phyloP scores from a whole-genome alignment of 2,797 vertebrate genomes.

The Smutsia temminckii region DNA sequence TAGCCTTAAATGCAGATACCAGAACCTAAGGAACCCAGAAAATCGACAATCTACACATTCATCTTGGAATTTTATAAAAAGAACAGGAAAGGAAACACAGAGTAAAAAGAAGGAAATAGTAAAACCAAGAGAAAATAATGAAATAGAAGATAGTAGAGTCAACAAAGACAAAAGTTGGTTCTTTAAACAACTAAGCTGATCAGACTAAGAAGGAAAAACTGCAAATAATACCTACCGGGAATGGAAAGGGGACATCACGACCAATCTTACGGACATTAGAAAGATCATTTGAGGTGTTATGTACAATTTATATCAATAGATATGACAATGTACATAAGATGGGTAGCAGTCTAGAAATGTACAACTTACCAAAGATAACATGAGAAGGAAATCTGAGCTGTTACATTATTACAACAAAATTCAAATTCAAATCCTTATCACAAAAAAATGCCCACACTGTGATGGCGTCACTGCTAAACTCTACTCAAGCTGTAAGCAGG shows the following conservation, averaged over 20 bases:
- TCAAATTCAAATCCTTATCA: background rate
- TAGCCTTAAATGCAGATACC: rapidly evolving
- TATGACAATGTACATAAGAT: background rate
- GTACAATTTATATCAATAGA: rapidly evolving
- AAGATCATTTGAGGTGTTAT: rapidly evolving
- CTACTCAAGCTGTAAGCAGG: background rate
- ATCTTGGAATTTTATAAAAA: background rate
- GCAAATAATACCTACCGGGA: rapidly evolving
- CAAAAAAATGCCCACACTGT: background rate
- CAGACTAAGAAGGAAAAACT: rapidly evolving
- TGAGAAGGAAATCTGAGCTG: background rate
- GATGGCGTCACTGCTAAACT: background rate
- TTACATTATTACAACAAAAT: background rate
- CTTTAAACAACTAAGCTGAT: background rate
- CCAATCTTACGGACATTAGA: rapidly evolving
- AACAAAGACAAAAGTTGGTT: background rate
- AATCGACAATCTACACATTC: background rate
- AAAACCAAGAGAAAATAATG: background rate
- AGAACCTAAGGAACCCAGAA: background rate
- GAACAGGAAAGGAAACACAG: background rate
- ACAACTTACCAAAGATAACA: background rate
- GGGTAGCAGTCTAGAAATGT: background rate
- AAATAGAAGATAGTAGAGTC: background rate
- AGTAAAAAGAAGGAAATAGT: background rate
- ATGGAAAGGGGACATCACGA: rapidly evolving